Evolutionary conservation across 64 coral and sea anemone genomes (phyloP).

Genomic region (Porites lutea): DNA sequence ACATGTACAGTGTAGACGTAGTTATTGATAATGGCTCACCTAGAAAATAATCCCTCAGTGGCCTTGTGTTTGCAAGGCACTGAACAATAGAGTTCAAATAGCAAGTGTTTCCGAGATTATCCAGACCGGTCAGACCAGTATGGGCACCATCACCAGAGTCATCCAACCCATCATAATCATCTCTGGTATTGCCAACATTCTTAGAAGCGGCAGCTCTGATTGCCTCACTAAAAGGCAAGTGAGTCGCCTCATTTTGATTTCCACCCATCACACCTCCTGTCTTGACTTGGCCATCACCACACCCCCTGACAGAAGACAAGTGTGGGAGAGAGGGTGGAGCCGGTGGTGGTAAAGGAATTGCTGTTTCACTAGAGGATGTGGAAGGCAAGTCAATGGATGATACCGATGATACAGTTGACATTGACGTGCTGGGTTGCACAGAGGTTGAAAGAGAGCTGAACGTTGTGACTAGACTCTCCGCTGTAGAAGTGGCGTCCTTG

Average conservation of each 20-base stretch:
- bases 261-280: constrained; percentile 81
- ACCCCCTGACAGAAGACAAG: background rate
- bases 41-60: constrained; percentile 84
- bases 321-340: background rate
- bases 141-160: background rate
- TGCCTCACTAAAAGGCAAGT: constrained; percentile 40
- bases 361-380: background rate
- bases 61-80: constrained; percentile 78
- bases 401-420: constrained; percentile 26
- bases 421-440: constrained; percentile 40
- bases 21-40: constrained; percentile 30
- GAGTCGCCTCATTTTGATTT: constrained; percentile 43
- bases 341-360: constrained; percentile 52
- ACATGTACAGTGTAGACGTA: background rate
- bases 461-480: constrained; percentile 7
- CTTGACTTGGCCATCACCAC: constrained; percentile 29
- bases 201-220: constrained; percentile 44
- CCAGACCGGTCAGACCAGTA: constrained; percentile 75
- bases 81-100: constrained; percentile 92
- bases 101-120: constrained; percentile 88
- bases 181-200: background rate
- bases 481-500: background rate
- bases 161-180: background rate
- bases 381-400: constrained; percentile 2
- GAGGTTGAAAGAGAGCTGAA: constrained; percentile 33